Evolutionary conservation across 2,888 invertebrate species (phyloP).

Genomic region (Aricia artaxerxes): DNA sequence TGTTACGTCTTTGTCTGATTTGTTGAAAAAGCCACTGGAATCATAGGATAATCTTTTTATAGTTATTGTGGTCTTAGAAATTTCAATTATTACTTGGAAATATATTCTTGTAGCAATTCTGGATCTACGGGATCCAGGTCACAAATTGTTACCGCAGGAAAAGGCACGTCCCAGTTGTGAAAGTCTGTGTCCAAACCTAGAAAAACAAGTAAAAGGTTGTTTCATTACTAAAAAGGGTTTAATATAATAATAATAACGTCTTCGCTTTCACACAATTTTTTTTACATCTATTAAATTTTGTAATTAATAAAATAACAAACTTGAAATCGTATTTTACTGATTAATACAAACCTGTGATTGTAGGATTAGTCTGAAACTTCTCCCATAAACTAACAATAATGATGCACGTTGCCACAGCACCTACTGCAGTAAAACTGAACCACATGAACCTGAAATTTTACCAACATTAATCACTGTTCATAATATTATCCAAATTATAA

Average conservation of each 20-base stretch:
- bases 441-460: conserved; percentile 84
- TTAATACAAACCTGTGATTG: conserved; percentile 82
- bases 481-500: no score
- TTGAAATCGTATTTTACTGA: no score
- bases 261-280: no score
- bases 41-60: no score
- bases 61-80: background rate
- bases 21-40: no score
- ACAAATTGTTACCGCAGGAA: conserved; percentile 87
- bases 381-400: conserved; percentile 90
- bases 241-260: no score
- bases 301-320: no score
- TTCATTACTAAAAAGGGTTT: no score
- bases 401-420: conserved; percentile 85
- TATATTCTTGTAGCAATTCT: conserved; percentile 66
- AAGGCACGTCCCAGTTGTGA: conserved; percentile 89
- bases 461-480: no score
- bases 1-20: no score
- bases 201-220: no score
- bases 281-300: no score
- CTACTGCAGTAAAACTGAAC: conserved; percentile 86
- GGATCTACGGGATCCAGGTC: conserved; percentile 75
- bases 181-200: conserved; percentile 88
- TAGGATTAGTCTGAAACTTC: conserved; percentile 91
- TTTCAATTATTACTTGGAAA: conserved; percentile 57